phyloP scores from a whole-genome alignment of 2,888 invertebrate species.

The Drosophila macrospina region DNA sequence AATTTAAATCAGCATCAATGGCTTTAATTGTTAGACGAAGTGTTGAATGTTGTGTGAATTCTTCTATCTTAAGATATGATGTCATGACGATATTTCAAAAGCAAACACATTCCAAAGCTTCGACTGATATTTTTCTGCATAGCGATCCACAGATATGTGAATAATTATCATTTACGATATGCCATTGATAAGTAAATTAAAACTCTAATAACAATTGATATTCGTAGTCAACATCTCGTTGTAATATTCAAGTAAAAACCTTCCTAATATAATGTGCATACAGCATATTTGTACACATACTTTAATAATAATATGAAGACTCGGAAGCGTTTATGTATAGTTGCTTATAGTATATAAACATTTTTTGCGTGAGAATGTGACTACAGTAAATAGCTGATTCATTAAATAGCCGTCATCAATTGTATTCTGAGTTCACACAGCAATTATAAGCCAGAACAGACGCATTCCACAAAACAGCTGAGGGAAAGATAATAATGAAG shows the following conservation, averaged over 20 bases:
- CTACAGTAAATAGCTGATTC: constrained; percentile 63
- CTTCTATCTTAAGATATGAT: constrained; percentile 39
- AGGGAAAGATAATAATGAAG: constrained; percentile 46
- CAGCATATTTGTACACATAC: constrained; percentile 1
- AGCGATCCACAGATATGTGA: constrained; percentile 22
- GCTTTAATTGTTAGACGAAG: constrained; percentile 59
- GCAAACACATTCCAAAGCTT: constrained; percentile 36
- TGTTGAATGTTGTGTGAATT: constrained; percentile 20
- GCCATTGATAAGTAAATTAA: constrained; percentile 17
- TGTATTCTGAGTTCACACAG: constrained; percentile 68
- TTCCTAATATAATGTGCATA: constrained; percentile 64
- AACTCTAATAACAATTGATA: constrained; percentile 7
- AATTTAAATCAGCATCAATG: constrained; percentile 54
- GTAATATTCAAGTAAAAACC: constrained; percentile 15
- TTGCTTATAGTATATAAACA: constrained; percentile 20
- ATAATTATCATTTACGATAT: constrained; percentile 12
- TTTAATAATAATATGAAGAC: not conserved
- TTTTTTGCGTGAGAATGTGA: constrained; percentile 63
- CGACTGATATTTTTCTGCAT: constrained; percentile 11
- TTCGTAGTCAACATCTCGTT: no score
- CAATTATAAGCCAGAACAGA: constrained; percentile 54
- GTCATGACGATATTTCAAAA: constrained; percentile 42
- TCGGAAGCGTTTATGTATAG: constrained; percentile 29
- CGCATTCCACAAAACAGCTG: constrained; percentile 41
- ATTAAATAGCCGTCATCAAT: constrained; percentile 51